Base-by-base conservation (phyloP, 1,140 invertebrate genomes). In the Anoplolepis gracilipes region DNA sequence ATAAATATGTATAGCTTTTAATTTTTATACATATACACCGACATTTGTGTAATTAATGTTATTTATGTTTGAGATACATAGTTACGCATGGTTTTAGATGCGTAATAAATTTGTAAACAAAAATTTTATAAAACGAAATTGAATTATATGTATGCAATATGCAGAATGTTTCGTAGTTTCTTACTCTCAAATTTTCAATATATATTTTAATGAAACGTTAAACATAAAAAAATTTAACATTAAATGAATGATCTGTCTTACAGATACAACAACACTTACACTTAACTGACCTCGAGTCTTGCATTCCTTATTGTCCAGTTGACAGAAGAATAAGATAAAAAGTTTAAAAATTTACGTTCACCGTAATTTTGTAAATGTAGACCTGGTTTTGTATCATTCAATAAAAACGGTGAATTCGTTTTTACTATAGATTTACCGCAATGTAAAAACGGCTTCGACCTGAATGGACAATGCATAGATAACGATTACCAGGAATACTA, bases 251-350 rank as follows among this genome's bases (percentile, higher is more conserved):
- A n/a, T n/a, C 28, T 49, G 6, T 86, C n/a, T n/a, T 62, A 7
- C 70, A 95, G 94, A 13, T 95, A 92, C 64, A 22, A 25, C 0
- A 93, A 94, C 77, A 91, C 92, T 36, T 87, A 78, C 0, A 76
- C n/a, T n/a, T n/a, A n/a, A 88, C 6, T n/a, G 91, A 93, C 2
- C 85, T 30, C 28, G 93, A 93, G 57, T 79, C 85, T 0, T 95
- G 94, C 62, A 36, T 90, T 0, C 87, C 92, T 0, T 19, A 88
- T 30, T 94, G 93, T 42, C 88, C 90, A 0, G 59, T 77, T 0
- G 90, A 94, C 0, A 53, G 65, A 16, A 79, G 85, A 65, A 65
- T 0, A 22, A n/a, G n/a, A n/a, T n/a, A n/a, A n/a, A n/a, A n/a
- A n/a, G n/a, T n/a, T n/a, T n/a, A n/a, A n/a, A n/a, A n/a, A n/a